Evolutionary conservation across 2,113 vertebrate species (phyloP), one percentile per base, ranked within the genome.

Genomic region (Steatornis caripensis): DNA sequence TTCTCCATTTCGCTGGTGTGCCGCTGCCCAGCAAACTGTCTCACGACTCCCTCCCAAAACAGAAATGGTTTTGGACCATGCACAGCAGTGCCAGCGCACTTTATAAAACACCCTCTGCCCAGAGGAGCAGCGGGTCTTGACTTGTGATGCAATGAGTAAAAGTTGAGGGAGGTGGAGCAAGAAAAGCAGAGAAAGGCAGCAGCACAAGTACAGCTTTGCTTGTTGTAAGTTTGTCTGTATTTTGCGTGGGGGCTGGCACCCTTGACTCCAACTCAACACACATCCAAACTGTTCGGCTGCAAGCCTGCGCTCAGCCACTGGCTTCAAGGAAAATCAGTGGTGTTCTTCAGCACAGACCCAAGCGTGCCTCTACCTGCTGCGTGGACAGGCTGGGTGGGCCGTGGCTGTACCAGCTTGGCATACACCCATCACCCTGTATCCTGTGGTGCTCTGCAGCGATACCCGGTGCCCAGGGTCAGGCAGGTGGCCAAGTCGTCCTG

Each of bases 321-420:
- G 27, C 37, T 84, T 87, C 58, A 81, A 18, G 26, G 9, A 69
- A 87, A 64, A 57, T 32, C 12, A 48, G 18, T 16, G 13, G 24
- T 61, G 54, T 48, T 60, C 78, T 49, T 60, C 54, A 94, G 82
- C 66, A 60, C 15, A 51, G 61, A 36, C 12, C 17, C 61, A 55
- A 20, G 29, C 0, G 0, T 71, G 39, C 4, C 5, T 51, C 39
- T 68, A 3, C 26, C 61, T n/a, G 45, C 81, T 5, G 0, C 4
- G 34, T 9, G 23, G 74, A 75, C 55, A 65, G 54, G 41, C 54
- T 66, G 64, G 29, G 39, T 69, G 80, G 58, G 36, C 76, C 4
- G 1, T 45, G 55, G 74, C 48, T 90, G 23, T 58, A 54, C 43
- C 70, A 75, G 21, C 3, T 0, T 30, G 45, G 36, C 53, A 49